Percentiles rank a stretch among this genome's conserved stretches.
Conservation (phyloP, 2,113 vertebrate species). For the Tamias sibiricus region DNA sequence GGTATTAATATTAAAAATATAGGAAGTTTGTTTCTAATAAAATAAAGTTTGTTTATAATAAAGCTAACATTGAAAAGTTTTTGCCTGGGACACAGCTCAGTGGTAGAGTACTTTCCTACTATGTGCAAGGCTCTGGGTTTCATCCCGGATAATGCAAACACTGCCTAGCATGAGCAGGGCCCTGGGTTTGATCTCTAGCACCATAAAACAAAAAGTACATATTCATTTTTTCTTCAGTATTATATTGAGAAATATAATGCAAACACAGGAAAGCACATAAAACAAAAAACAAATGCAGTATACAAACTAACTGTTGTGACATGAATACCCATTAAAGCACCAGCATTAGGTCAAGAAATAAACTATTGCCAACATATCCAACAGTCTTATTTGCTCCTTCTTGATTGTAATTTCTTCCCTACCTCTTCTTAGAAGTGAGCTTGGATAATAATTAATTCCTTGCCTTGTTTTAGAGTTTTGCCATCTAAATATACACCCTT, state of each 20-base stretch:
- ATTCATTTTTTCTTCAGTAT: neutral
- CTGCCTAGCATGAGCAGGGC: neutral
- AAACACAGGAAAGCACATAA: neutral
- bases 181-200: neutral
- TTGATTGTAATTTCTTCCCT: neutral
- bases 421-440: neutral
- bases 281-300: neutral
- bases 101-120: too few species aligned
- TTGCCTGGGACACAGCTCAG: neutral
- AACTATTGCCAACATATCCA: too few species aligned
- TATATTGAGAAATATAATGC: neutral
- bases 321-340: neutral
- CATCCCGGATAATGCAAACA: too few species aligned
- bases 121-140: too few species aligned
- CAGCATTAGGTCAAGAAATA: neutral
- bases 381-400: neutral
- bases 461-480: neutral
- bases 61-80: neutral
- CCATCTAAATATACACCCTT: neutral
- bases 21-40: neutral
- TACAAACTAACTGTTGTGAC: neutral
- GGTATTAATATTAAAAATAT: neutral
- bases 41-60: neutral
- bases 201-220: neutral
- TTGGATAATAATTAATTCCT: neutral